phyloP scores from a whole-genome alignment of 2,888 invertebrate genomes.

The Dromius quadrimaculatus region DNA sequence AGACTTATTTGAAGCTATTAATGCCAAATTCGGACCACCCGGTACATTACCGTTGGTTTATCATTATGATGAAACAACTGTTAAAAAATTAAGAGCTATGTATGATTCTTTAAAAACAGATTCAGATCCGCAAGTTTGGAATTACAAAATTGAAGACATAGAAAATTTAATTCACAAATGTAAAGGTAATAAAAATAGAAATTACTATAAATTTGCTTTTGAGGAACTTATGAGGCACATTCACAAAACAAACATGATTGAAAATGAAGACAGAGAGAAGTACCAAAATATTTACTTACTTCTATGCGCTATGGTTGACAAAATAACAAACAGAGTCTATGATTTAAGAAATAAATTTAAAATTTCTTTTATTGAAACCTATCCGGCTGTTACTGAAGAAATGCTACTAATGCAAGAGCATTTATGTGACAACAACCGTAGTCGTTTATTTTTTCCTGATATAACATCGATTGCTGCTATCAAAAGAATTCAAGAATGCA shows the following conservation, averaged over 20 bases:
- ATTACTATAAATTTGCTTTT: slow-evolving; percentile 21
- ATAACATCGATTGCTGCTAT: neutral
- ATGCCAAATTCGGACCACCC: slow-evolving; percentile 52
- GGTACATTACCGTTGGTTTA: slow-evolving; percentile 53
- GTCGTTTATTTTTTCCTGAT: slow-evolving; percentile 15
- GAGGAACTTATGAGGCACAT: slow-evolving; percentile 54
- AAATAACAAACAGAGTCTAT: slow-evolving; percentile 53
- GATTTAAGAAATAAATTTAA: slow-evolving; percentile 48
- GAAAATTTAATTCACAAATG: slow-evolving; percentile 51
- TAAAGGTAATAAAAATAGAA: neutral
- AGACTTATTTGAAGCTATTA: slow-evolving; percentile 56
- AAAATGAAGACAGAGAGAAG: slow-evolving; percentile 42
- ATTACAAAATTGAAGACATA: slow-evolving; percentile 53
- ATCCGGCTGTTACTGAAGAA: slow-evolving; percentile 49
- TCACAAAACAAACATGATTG: slow-evolving; percentile 41
- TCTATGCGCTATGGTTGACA: slow-evolving; percentile 55
- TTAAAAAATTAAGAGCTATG: slow-evolving; percentile 55
- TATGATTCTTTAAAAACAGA: slow-evolving; percentile 52
- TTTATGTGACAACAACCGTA: slow-evolving; percentile 9
- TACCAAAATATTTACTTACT: slow-evolving; percentile 54
- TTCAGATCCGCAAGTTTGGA: slow-evolving; percentile 52
- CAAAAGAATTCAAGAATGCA: slow-evolving; percentile 6
- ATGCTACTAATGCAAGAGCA: slow-evolving; percentile 19
- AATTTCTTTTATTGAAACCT: slow-evolving; percentile 44
- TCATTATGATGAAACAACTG: slow-evolving; percentile 54